Evolutionary conservation across 2,888 invertebrate genomes (phyloP).

Genomic region (Dioctria rufipes): DNA sequence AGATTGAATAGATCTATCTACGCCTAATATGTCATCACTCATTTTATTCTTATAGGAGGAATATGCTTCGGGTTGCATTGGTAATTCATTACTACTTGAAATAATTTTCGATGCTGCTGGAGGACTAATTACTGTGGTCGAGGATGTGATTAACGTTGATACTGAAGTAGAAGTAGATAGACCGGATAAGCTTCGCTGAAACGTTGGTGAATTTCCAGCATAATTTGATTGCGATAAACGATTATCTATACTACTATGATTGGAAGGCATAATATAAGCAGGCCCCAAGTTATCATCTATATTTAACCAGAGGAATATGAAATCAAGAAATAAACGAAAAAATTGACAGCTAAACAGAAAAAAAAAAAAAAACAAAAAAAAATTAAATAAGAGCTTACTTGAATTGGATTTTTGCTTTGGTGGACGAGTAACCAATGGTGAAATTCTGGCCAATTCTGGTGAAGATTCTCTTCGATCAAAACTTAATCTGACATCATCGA

Average conservation of each 20-base stretch:
- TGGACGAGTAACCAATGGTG: slow-evolving; percentile 86
- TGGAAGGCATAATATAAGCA: background rate
- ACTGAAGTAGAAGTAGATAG: slow-evolving; percentile 6
- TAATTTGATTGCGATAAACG: slow-evolving; percentile 33
- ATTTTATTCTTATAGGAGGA: background rate
- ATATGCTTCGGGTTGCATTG: background rate
- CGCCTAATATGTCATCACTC: background rate
- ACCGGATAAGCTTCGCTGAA: slow-evolving; percentile 7
- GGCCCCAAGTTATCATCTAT: slow-evolving; percentile 36
- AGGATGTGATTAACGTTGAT: slow-evolving; percentile 5
- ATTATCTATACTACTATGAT: slow-evolving; percentile 33
- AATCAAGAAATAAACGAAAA: slow-evolving; percentile 1
- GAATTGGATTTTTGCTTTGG: slow-evolving; percentile 78
- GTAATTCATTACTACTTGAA: slow-evolving; percentile 14
- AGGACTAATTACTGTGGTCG: background rate
- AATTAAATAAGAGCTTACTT: slow-evolving; percentile 62
- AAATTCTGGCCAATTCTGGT: slow-evolving; percentile 87
- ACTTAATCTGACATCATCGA: slow-evolving; percentile 23
- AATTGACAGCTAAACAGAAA: background rate
- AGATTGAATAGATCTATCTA: no score
- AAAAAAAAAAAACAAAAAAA: background rate
- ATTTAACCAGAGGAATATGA: slow-evolving; percentile 21
- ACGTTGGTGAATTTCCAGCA: slow-evolving; percentile 14
- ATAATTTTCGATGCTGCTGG: background rate
- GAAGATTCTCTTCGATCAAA: slow-evolving; percentile 77